Evolutionary conservation across 2,888 invertebrate genomes (phyloP).

Genomic region (Notodonta dromedarius): DNA sequence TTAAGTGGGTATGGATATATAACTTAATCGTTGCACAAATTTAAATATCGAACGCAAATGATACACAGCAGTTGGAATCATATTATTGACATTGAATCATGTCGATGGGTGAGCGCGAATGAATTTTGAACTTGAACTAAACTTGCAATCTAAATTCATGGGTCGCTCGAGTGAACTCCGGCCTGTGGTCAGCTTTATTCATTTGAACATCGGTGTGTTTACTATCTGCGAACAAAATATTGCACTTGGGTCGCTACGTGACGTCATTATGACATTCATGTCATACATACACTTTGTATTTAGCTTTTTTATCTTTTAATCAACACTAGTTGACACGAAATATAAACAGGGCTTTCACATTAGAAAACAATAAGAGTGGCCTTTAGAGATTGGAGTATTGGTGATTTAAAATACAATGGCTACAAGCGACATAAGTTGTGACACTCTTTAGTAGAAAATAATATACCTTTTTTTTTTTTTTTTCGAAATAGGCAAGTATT

Average conservation of each 20-base stretch:
- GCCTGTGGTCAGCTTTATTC: neutral
- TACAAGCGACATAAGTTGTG: no score
- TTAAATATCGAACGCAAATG: neutral
- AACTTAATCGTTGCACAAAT: no score
- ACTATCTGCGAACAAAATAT: neutral
- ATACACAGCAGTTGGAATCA: neutral
- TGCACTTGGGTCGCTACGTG: neutral
- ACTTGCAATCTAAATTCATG: conserved; percentile 4
- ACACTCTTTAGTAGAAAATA: no score
- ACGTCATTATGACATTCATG: neutral
- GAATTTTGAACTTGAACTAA: conserved; percentile 3
- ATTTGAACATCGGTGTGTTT: neutral
- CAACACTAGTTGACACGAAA: no score
- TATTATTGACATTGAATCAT: neutral
- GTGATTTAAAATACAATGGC: no score
- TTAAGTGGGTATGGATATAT: no score
- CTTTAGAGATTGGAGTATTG: no score
- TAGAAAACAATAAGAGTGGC: no score
- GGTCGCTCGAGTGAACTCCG: neutral
- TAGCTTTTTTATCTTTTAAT: neutral
- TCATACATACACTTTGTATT: neutral
- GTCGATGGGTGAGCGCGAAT: neutral
- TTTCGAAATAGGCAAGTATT: no score
- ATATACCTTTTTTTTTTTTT: no score
- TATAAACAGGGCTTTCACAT: no score